Base-by-base conservation (phyloP, 2,113 vertebrate genomes). In the Elachura formosa region DNA sequence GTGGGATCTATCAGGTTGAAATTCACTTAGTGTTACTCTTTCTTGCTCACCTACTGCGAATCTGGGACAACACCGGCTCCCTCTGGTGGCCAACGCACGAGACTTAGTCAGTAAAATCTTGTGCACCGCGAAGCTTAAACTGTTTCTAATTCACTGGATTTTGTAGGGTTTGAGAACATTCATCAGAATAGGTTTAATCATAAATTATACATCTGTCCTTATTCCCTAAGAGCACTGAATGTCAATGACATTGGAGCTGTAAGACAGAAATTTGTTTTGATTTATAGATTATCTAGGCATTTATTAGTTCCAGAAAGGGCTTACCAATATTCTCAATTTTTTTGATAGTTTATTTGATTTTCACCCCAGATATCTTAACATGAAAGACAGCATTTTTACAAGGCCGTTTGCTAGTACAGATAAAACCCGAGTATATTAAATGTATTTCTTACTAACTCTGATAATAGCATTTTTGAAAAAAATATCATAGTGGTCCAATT, bases 11-110 rank as follows among this genome's bases (percentile, higher is more conserved):
- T 34, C 23, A 43, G 33, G 11, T 58, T 45, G 69, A 91, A 61
- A 51, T 38, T 61, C 7, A 55, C 24, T 49, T 5, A 49, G 11
- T 5, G 12, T 28, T 79, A 8, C 1, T 52, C 33, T 31, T 46
- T 16, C 28, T 52, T 3, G 34, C 10, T 14, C 17, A 14, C 46
- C 46, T 31, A 43, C 20, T 15, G 52, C 24, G 77, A 26, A 3
- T 46, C 13, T 3, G 13, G 64, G 93, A 69, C 73, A 75, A 45
- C 89, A 52, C 41, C 18, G 43, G 84, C 83, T 92, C 97, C 97
- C 96, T 95, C 96, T 97, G 94, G 93, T 91, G 97, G 94, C 28
- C 73, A 51, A 38, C 11, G 29, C 22, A 40, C 45, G 64, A 55
- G 11, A 78, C 36, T 67, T n/a, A n/a, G n/a, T 87, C 38, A 16